A percentile compares a stretch with the other conserved stretches of the same genome.
phyloP scores from a whole-genome alignment of 2,797 vertebrate genomes.

The Australoheros facetus region DNA sequence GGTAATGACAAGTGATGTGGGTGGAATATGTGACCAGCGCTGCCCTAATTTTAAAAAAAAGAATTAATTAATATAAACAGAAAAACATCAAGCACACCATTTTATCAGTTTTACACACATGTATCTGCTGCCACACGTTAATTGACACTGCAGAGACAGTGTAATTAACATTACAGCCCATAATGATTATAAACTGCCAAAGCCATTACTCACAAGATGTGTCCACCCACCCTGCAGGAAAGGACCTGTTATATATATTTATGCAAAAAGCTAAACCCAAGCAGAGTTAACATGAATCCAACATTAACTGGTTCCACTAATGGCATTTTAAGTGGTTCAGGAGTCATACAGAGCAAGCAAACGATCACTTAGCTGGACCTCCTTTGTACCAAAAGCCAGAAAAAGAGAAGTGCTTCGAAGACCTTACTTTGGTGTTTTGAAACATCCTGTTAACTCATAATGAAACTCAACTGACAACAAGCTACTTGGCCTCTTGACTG shows the following conservation, averaged over 20 bases:
- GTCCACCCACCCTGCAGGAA: neutral
- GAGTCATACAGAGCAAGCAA: neutral
- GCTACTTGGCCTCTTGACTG: neutral
- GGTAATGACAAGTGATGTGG: conserved; percentile 23
- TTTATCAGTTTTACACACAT: conserved; percentile 11
- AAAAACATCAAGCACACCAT: neutral
- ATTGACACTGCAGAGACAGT: neutral
- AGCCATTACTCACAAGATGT: conserved; percentile 34
- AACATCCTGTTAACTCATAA: conserved; percentile 70
- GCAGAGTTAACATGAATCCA: neutral
- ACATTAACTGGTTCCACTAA: neutral
- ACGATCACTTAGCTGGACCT: neutral
- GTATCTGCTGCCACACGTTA: neutral
- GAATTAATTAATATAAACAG: neutral
- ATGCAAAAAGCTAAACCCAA: conserved; percentile 2
- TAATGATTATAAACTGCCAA: neutral
- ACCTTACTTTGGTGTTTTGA: conserved; percentile 46
- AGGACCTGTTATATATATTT: neutral
- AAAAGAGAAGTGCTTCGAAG: conserved; percentile 26
- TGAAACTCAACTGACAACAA: conserved; percentile 42
- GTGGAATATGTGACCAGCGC: conserved; percentile 6
- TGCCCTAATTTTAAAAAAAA: conserved; percentile 16
- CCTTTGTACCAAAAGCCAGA: neutral
- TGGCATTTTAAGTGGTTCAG: conserved; percentile 7
- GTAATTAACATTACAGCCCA: neutral